Percentiles rank a stretch among this genome's conserved stretches.
Conservation (phyloP, 2,113 vertebrate species). For the Tachuris rubrigastra region DNA sequence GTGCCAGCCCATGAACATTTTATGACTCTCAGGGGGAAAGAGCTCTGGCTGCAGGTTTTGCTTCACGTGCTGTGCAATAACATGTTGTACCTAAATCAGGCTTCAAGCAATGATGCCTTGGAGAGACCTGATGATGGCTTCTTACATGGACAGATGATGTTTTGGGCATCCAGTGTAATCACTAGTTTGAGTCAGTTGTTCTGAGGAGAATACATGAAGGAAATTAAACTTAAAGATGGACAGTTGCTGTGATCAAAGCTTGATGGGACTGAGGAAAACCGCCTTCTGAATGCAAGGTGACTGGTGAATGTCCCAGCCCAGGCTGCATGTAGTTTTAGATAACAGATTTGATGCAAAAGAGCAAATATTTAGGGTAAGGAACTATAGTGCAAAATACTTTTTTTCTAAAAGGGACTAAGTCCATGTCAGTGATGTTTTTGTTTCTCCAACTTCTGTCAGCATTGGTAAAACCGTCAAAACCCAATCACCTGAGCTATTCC, state of each 20-base stretch:
- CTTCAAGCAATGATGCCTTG: not conserved
- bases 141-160: not conserved
- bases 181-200: not conserved
- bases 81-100: not conserved
- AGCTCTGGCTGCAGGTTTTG: not conserved
- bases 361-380: not conserved
- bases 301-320: not conserved
- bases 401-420: not conserved
- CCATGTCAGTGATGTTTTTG: not conserved
- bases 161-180: not conserved
- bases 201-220: not conserved
- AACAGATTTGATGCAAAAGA: not conserved
- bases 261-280: not conserved
- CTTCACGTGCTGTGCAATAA: accelerated
- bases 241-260: not conserved
- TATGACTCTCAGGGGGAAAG: not conserved
- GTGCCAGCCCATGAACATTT: accelerated
- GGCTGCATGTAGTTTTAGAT: not conserved
- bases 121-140: not conserved
- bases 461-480: not conserved
- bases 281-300: not conserved
- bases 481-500: not conserved
- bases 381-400: not conserved
- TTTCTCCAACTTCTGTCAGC: not conserved
- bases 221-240: not conserved